These are phyloP conservation scores for Nomada fucata DNA, from an alignment of 2,888 invertebrate genomes.

Conservation along the genomic window DNA sequence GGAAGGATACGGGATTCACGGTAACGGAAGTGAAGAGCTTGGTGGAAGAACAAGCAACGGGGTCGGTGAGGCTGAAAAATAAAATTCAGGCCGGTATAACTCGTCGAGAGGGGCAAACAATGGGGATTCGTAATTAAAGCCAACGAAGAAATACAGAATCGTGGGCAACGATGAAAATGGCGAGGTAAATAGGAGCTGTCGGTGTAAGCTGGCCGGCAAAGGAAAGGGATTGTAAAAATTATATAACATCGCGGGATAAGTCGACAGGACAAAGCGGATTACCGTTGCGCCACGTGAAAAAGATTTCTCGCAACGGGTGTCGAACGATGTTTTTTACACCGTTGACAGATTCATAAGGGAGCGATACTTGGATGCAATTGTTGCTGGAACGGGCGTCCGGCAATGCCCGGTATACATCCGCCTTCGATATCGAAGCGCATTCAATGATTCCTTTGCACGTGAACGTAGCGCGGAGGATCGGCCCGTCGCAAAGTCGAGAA, in stretches of 20 bases:
- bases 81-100: constrained; percentile 46
- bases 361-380: not conserved
- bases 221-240: constrained; percentile 35
- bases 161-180: constrained; percentile 39
- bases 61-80: constrained; percentile 15
- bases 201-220: constrained; percentile 20
- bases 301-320: not conserved
- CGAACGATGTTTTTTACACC: not conserved
- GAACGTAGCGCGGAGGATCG: not conserved
- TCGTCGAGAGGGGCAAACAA: constrained; percentile 40
- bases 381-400: not conserved
- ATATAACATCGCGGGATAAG: constrained; percentile 32
- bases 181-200: constrained; percentile 25
- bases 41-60: not conserved
- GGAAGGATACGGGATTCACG: not conserved
- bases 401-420: not conserved
- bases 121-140: constrained; percentile 56
- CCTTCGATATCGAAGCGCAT: not conserved
- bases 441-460: constrained; percentile 1
- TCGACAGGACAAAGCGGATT: not conserved
- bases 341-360: not conserved
- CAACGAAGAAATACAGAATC: constrained; percentile 40
- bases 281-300: not conserved
- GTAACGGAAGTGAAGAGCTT: constrained; percentile 1
- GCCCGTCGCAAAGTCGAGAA: constrained; percentile 11